Evolutionary conservation across 2,888 invertebrate genomes (phyloP).

Genomic region (Chironomus riparius): DNA sequence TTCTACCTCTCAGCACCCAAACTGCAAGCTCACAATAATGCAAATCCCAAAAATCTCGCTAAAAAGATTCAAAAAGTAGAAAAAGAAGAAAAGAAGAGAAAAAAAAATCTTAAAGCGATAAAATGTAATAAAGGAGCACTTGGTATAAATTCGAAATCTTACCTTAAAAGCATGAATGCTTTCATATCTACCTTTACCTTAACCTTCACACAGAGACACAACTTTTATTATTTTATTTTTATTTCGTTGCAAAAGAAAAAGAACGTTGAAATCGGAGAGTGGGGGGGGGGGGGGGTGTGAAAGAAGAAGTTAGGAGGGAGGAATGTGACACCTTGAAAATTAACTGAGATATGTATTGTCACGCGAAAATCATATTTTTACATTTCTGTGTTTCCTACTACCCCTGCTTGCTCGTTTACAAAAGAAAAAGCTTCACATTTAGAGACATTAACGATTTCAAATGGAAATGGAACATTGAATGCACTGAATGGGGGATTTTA

Average conservation of each 20-base stretch:
- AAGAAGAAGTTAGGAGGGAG: not conserved
- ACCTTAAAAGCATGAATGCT: constrained; percentile 3
- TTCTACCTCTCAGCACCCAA: too few relatives aligned
- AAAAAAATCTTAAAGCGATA: constrained; percentile 17
- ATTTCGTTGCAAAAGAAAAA: not conserved
- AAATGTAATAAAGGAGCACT: constrained; percentile 25
- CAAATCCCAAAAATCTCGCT: too few relatives aligned
- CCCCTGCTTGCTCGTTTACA: not conserved
- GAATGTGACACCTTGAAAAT: not conserved
- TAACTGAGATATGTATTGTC: constrained; percentile 24
- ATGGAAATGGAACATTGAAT: not conserved
- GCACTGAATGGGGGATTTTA: too few relatives aligned
- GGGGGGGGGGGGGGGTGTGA: too few relatives aligned
- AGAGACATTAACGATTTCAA: not conserved
- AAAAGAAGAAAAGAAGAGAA: not conserved
- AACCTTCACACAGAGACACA: not conserved
- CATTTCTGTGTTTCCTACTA: not conserved
- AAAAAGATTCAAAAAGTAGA: too few relatives aligned
- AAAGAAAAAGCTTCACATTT: not conserved
- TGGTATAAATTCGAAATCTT: constrained; percentile 8
- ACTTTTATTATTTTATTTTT: not conserved
- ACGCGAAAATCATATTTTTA: constrained; percentile 18
- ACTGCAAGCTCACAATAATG: too few relatives aligned
- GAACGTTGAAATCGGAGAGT: too few relatives aligned
- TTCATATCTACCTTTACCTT: not conserved